phyloP scores from a whole-genome alignment of 2,888 invertebrate species.

The Macrosoma leucophasiata region DNA sequence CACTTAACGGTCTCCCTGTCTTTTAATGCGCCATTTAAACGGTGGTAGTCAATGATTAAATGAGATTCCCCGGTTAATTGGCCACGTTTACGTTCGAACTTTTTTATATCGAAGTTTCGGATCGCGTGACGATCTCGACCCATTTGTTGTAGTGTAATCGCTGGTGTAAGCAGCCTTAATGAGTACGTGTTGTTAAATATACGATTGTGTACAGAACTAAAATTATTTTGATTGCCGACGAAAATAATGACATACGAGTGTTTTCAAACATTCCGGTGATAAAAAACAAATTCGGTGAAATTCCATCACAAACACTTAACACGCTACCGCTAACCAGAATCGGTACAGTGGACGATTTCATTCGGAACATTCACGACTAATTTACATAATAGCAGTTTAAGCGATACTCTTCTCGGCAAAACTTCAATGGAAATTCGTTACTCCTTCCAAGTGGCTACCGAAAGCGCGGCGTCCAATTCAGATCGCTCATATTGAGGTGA shows the following conservation, averaged over 20 bases:
- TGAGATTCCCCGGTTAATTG: constrained; percentile 60
- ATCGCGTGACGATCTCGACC: constrained; percentile 43
- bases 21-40: constrained; percentile 62
- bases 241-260: too few relatives aligned
- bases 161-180: too few relatives aligned
- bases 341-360: too few relatives aligned
- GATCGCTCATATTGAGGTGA: constrained; percentile 64
- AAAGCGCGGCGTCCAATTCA: constrained; percentile 60
- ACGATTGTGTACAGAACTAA: too few relatives aligned
- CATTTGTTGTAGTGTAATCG: too few relatives aligned
- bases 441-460: constrained; percentile 62
- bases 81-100: constrained; percentile 51
- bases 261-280: constrained; percentile 3
- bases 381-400: constrained; percentile 18
- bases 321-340: constrained; percentile 6
- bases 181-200: too few relatives aligned
- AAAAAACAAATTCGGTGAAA: constrained; percentile 7
- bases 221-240: too few relatives aligned
- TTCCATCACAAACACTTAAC: background rate
- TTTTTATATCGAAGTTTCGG: constrained; percentile 21
- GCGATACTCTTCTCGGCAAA: constrained; percentile 27
- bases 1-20: constrained; percentile 60
- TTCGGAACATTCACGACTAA: constrained; percentile 16
- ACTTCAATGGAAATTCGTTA: constrained; percentile 58
- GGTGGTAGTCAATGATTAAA: constrained; percentile 65